Percentiles rank a stretch among this genome's conserved stretches.
These are phyloP conservation scores for Cordylochernes scorpioides DNA, from an alignment of 2,888 invertebrate genomes.

Conservation along the genomic window DNA sequence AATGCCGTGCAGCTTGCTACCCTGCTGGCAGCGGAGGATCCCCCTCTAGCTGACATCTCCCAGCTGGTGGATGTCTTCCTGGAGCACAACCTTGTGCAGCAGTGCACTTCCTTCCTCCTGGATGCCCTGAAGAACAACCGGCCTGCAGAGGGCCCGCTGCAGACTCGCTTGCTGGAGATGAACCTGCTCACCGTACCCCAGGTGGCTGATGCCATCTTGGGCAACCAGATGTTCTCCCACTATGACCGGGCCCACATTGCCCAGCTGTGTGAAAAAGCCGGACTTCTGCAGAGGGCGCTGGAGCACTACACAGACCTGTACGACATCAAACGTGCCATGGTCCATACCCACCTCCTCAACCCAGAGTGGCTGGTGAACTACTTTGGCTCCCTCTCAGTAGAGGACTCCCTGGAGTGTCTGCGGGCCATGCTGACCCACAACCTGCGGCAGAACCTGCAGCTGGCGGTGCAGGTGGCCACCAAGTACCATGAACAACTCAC, in stretches of 20 bases:
- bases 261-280: constrained; percentile 96
- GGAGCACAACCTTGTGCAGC: constrained; percentile 97
- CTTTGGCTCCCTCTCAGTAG: constrained; percentile 90
- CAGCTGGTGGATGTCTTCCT: constrained; percentile 98
- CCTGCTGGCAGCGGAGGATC: constrained; percentile 91
- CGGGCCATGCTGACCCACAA: constrained; percentile 91
- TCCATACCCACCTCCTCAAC: constrained; percentile 81
- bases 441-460: constrained; percentile 42
- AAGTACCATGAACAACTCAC: constrained; percentile 97
- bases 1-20: constrained; percentile 44
- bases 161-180: constrained; percentile 91
- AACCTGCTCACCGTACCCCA: constrained; percentile 95
- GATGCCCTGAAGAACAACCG: constrained; percentile 93
- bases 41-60: constrained; percentile 73
- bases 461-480: constrained; percentile 90
- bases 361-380: constrained; percentile 95
- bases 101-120: constrained; percentile 86
- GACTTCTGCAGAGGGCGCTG: constrained; percentile 65
- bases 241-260: constrained; percentile 95
- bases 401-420: constrained; percentile 89
- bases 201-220: constrained; percentile 94
- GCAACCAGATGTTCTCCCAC: constrained; percentile 98
- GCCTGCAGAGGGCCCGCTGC: constrained; percentile 79
- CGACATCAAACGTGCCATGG: constrained; percentile 95
- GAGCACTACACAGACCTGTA: constrained; percentile 98